A percentile compares a stretch with the other conserved stretches of the same genome.
phyloP scores from a whole-genome alignment of 2,888 invertebrate genomes.

The Eilema griseolum region DNA sequence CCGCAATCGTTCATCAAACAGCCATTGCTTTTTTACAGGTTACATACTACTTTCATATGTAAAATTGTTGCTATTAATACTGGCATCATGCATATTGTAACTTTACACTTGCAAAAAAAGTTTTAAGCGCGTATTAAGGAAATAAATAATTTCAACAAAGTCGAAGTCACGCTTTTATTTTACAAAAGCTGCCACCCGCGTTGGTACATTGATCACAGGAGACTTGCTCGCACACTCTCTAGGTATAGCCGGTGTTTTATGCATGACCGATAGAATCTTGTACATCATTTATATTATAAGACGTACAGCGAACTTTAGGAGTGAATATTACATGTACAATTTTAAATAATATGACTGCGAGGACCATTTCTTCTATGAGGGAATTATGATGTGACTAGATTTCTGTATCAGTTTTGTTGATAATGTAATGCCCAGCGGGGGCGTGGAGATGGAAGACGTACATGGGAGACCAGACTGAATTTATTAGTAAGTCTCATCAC shows the following conservation, averaged over 20 bases:
- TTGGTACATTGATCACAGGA: constrained; percentile 46
- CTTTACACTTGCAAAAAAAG: constrained; percentile 37
- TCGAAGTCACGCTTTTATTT: constrained; percentile 49
- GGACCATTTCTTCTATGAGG: background rate
- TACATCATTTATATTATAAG: constrained; percentile 36
- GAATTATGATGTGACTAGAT: background rate
- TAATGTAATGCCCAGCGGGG: background rate
- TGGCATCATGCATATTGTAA: constrained; percentile 35
- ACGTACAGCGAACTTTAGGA: constrained; percentile 1
- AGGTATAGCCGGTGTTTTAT: constrained; percentile 33
- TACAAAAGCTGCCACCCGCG: constrained; percentile 52
- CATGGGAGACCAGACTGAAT: background rate
- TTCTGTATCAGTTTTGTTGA: background rate
- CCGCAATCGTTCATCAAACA: background rate
- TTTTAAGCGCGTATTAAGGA: constrained; percentile 35
- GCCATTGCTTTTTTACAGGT: background rate
- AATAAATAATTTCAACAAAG: constrained; percentile 56
- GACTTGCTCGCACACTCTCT: constrained; percentile 18
- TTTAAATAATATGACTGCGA: background rate
- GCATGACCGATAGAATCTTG: constrained; percentile 42
- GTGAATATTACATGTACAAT: background rate
- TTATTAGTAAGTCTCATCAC: background rate
- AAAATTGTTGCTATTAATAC: constrained; percentile 33
- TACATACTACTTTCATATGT: background rate
- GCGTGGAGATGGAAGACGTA: background rate